Evolutionary conservation across 2,113 vertebrate species (phyloP).

Genomic region (Petrocephalus microphthalmus): DNA sequence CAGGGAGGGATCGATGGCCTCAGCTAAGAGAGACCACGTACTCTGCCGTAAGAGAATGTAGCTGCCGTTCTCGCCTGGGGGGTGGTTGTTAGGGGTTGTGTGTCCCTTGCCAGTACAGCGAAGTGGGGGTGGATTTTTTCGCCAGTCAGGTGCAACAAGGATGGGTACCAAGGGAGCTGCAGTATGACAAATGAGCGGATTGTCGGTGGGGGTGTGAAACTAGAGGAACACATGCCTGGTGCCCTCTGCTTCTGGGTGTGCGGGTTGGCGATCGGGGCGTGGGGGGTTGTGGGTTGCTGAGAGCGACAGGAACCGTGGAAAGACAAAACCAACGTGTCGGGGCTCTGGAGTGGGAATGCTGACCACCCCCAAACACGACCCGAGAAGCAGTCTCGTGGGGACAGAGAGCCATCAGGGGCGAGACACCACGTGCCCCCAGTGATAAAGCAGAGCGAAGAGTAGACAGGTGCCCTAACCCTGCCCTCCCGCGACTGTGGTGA

Average conservation of each 20-base stretch:
- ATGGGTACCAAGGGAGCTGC: neutral
- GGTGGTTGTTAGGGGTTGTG: neutral
- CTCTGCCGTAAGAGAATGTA: neutral
- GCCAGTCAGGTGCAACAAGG: neutral
- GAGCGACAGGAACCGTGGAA: neutral
- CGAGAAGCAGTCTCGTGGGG: neutral
- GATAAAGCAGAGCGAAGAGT: no score
- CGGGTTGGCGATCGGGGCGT: neutral
- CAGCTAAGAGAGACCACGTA: neutral
- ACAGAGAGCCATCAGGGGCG: neutral
- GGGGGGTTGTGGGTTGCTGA: neutral
- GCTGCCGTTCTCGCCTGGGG: neutral
- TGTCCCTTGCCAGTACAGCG: neutral
- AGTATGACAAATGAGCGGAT: neutral
- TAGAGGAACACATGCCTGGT: neutral
- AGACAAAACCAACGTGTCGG: neutral
- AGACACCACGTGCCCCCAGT: neutral
- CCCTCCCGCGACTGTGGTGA: neutral
- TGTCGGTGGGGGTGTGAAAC: neutral
- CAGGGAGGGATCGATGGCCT: neutral
- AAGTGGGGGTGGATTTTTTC: neutral
- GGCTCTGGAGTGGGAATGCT: neutral
- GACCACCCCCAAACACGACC: neutral
- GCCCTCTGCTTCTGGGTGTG: neutral
- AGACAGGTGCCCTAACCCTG: neutral